A percentile compares a stretch with the other conserved stretches of the same genome.
These are phyloP conservation scores for Hypsopygia costalis DNA, from an alignment of 2,888 invertebrate genomes.

Conservation along the genomic window DNA sequence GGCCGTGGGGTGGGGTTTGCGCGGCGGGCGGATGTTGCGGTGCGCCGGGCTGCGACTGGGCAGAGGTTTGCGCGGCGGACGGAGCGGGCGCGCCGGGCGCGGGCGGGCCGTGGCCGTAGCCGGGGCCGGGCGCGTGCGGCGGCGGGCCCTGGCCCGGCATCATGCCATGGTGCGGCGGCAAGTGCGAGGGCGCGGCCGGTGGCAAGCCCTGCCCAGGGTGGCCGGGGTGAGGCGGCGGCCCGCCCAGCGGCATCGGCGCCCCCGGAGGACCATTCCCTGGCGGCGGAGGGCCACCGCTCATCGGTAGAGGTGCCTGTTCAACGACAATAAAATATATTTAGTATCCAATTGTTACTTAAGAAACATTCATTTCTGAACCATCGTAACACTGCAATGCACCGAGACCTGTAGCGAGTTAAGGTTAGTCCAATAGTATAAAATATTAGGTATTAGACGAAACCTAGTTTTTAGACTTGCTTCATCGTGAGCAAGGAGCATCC, in stretches of 20 bases:
- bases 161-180: slow-evolving; percentile 64
- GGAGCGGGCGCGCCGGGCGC: slow-evolving; percentile 31
- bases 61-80: slow-evolving; percentile 25
- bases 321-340: too few relatives aligned
- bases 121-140: slow-evolving; percentile 35
- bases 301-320: slow-evolving; percentile 59
- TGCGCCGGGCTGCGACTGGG: slow-evolving; percentile 26
- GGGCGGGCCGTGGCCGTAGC: slow-evolving; percentile 38
- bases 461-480: too few relatives aligned
- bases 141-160: slow-evolving; percentile 52
- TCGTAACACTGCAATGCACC: too few relatives aligned
- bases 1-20: slow-evolving; percentile 62
- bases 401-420: too few relatives aligned
- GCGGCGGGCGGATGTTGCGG: slow-evolving; percentile 51
- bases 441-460: too few relatives aligned
- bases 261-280: slow-evolving; percentile 58
- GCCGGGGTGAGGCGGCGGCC: slow-evolving; percentile 64
- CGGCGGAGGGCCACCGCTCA: slow-evolving; percentile 66
- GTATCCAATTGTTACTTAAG: too few relatives aligned
- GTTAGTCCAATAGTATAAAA: too few relatives aligned
- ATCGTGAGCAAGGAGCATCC: too few relatives aligned
- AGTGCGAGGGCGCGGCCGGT: slow-evolving; percentile 37
- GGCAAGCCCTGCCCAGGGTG: slow-evolving; percentile 54
- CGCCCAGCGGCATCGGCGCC: slow-evolving; percentile 38
- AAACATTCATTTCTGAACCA: too few relatives aligned